A percentile compares a stretch with the other conserved stretches of the same genome.
These are phyloP conservation scores for Delia radicum DNA, from an alignment of 1,140 invertebrate species.

Conservation along the genomic window DNA sequence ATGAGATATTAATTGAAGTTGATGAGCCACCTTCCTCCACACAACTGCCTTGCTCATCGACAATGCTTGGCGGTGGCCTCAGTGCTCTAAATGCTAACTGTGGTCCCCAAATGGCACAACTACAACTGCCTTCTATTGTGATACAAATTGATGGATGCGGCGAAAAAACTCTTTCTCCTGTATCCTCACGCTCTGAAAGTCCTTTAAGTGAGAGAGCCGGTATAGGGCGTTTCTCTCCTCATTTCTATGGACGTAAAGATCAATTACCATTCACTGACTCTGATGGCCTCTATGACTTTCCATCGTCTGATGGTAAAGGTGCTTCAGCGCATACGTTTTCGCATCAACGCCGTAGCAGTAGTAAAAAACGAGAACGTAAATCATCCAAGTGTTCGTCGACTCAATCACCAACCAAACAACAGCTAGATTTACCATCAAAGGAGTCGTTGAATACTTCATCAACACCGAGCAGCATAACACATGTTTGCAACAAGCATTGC, in stretches of 20 bases:
- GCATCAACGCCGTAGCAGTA: constrained; percentile 58
- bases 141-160: constrained; percentile 59
- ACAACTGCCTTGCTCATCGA: constrained; percentile 7
- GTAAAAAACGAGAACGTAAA: constrained; percentile 58
- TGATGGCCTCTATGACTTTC: constrained; percentile 74
- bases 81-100: constrained; percentile 16
- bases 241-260: constrained; percentile 66
- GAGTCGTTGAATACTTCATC: constrained; percentile 54
- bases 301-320: constrained; percentile 68
- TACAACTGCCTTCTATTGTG: constrained; percentile 65
- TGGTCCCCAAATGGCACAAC: constrained; percentile 51
- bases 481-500: constrained; percentile 56
- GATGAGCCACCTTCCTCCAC: constrained; percentile 32
- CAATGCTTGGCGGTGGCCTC: constrained; percentile 8
- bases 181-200: constrained; percentile 75
- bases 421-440: constrained; percentile 43
- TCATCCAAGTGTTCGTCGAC: constrained; percentile 44
- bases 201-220: constrained; percentile 71
- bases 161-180: constrained; percentile 66
- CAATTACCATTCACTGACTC: constrained; percentile 71
- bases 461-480: constrained; percentile 58
- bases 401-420: constrained; percentile 38
- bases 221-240: constrained; percentile 65
- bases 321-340: constrained; percentile 35
- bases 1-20: constrained; percentile 52